phyloP scores from a whole-genome alignment of 1,140 invertebrate genomes.

The Archegozetes longisetosus region DNA sequence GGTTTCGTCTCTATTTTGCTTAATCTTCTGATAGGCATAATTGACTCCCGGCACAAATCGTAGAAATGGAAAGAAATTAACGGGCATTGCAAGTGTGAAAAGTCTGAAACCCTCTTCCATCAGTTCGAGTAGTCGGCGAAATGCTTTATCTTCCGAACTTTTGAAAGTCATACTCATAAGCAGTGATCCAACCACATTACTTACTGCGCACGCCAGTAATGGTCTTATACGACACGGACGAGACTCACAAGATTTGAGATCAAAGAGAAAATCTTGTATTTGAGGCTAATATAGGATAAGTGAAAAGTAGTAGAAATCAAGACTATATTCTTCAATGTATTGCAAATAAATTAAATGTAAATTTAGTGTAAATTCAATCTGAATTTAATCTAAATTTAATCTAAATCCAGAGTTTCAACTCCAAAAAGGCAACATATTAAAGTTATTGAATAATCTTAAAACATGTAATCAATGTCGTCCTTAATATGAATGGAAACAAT shows the following conservation, averaged over 20 bases:
- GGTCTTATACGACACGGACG: conserved; percentile 49
- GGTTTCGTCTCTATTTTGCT: conserved; percentile 60
- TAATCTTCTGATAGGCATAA: conserved; percentile 51
- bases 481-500: too few species aligned
- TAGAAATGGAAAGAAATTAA: conserved; percentile 49
- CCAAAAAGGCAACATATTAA: too few species aligned
- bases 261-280: conserved; percentile 50
- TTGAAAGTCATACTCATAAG: conserved; percentile 73
- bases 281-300: conserved; percentile 42
- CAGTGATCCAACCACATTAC: conserved; percentile 78
- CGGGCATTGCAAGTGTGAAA: conserved; percentile 45
- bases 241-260: conserved; percentile 40
- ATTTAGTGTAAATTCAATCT: too few species aligned
- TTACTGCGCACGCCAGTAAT: conserved; percentile 56
- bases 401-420: too few species aligned
- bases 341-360: neutral
- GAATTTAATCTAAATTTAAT: too few species aligned
- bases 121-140: conserved; percentile 56
- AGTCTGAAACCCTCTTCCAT: conserved; percentile 77
- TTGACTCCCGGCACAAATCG: conserved; percentile 56
- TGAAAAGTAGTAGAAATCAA: neutral
- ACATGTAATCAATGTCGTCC: too few species aligned
- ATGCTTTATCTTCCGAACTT: conserved; percentile 47
- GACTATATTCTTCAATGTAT: neutral
- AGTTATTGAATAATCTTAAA: too few species aligned